Conservation (phyloP, 2,797 vertebrate genomes). For the Synanceia verrucosa region DNA sequence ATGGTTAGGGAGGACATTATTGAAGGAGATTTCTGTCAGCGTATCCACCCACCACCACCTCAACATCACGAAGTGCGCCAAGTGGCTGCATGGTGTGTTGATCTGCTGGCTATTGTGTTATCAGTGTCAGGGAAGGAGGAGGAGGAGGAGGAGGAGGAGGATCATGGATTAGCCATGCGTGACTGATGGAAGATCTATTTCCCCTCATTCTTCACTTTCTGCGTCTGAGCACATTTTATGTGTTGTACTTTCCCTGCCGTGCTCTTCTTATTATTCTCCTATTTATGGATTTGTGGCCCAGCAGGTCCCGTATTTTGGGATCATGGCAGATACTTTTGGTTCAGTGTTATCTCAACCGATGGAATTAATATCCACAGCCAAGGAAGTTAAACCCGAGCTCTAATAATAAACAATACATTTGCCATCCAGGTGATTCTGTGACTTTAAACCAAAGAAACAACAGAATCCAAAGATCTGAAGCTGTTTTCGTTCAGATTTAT, state of each 20-base stretch:
- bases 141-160: conserved; percentile 41
- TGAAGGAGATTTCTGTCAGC: conserved; percentile 72
- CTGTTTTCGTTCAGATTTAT: background rate
- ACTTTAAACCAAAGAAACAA: background rate
- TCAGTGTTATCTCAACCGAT: background rate
- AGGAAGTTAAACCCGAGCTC: background rate
- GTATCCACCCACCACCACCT: conserved; percentile 54
- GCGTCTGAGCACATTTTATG: background rate
- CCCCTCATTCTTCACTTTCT: conserved; percentile 28
- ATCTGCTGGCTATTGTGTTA: conserved; percentile 32
- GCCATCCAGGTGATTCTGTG: background rate
- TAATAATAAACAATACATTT: background rate
- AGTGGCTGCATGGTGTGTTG: conserved; percentile 48
- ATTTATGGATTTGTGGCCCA: background rate
- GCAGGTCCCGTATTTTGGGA: background rate
- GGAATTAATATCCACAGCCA: background rate
- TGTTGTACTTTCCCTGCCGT: background rate
- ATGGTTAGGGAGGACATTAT: conserved; percentile 77
- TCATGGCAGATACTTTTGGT: background rate
- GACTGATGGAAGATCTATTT: conserved; percentile 37
- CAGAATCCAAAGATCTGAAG: background rate
- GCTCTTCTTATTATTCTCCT: background rate
- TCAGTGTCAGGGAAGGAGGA: conserved; percentile 38
- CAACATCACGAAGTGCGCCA: conserved; percentile 14
- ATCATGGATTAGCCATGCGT: conserved; percentile 28